These are phyloP conservation scores for Crambe crambe DNA, from an alignment of 37 sponge, comb jelly and placozoan species.

Conservation along the genomic window DNA sequence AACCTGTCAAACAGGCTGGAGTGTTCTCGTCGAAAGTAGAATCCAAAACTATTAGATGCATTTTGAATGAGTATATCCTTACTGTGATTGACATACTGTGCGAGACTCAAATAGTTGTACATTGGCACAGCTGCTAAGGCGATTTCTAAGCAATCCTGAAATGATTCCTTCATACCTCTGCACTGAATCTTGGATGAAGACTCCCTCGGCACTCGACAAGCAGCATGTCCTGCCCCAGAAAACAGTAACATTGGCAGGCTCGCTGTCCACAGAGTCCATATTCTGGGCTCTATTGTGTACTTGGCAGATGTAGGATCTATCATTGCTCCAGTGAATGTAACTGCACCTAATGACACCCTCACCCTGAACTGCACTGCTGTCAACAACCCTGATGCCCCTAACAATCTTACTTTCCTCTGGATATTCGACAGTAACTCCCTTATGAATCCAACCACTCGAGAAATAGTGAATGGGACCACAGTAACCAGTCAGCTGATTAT, in stretches of 20 bases:
- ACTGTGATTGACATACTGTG: not conserved
- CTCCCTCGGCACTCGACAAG: no score
- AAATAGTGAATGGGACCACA: not conserved
- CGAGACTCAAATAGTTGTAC: no score
- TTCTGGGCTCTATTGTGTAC: no score
- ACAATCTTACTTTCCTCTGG: not conserved
- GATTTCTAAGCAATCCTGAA: no score
- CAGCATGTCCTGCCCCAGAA: no score
- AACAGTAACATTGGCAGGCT: no score
- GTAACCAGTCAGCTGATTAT: not conserved
- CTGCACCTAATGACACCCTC: not conserved
- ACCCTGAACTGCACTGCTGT: constrained; percentile 8
- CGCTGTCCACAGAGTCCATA: no score
- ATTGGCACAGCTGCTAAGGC: no score
- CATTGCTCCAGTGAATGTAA: not conserved
- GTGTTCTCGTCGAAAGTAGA: constrained; percentile 23
- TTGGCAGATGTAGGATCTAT: no score
- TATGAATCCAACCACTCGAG: not conserved
- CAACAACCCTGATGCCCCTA: not conserved
- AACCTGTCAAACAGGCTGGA: constrained; percentile 31
- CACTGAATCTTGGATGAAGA: no score
- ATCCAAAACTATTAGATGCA: not conserved
- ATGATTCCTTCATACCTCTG: no score
- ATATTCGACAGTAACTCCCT: not conserved
- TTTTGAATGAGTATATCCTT: constrained; percentile 1